These are phyloP conservation scores for Amniataba percoides DNA, from an alignment of 2,797 vertebrate genomes.

Conservation along the genomic window DNA sequence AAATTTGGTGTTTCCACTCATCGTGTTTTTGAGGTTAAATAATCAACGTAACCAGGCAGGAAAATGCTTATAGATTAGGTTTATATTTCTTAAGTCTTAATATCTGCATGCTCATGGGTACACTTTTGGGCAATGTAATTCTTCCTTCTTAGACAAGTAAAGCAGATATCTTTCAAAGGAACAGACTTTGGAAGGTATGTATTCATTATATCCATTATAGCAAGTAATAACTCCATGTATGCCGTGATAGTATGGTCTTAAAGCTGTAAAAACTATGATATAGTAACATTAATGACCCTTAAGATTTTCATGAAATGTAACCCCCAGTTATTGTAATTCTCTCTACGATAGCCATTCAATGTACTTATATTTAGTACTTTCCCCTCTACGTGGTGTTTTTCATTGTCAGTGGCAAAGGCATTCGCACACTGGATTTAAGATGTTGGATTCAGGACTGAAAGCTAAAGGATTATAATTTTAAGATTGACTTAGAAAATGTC, in stretches of 20 bases:
- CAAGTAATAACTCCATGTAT: background rate
- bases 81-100: background rate
- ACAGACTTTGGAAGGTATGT: background rate
- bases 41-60: background rate
- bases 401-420: background rate
- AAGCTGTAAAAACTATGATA: background rate
- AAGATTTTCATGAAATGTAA: no score
- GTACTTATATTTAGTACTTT: background rate
- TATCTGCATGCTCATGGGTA: background rate
- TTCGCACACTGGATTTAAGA: background rate
- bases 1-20: constrained; percentile 9
- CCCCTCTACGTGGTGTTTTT: background rate
- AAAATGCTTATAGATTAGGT: background rate
- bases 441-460: background rate
- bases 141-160: background rate
- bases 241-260: background rate
- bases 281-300: no score
- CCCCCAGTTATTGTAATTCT: no score
- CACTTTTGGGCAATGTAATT: background rate
- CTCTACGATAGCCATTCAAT: background rate
- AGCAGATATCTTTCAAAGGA: no score
- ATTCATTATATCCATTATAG: background rate
- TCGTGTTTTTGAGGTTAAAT: background rate
- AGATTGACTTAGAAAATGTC: background rate
- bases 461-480: constrained; percentile 2